These are phyloP conservation scores for Drosophila parthenogenetica DNA, from an alignment of 2,888 invertebrate genomes.

Conservation along the genomic window DNA sequence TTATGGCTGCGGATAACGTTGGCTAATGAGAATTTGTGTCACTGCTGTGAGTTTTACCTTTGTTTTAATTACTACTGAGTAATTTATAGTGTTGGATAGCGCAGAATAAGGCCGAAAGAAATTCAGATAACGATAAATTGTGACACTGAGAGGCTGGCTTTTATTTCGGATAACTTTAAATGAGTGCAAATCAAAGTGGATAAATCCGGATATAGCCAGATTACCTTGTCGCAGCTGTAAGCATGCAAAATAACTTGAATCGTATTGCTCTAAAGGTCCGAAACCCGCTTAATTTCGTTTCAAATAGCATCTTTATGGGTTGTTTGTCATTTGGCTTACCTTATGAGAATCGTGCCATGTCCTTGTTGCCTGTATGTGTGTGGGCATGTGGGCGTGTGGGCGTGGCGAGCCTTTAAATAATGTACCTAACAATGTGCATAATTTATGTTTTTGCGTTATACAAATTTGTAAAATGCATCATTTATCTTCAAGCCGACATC, in stretches of 20 bases:
- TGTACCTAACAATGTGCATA: slow-evolving; percentile 56
- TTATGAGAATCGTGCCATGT: slow-evolving; percentile 9
- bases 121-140: neutral
- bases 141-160: neutral
- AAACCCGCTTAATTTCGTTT: slow-evolving; percentile 30
- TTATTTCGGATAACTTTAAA: neutral
- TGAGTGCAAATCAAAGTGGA: neutral
- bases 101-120: neutral
- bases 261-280: neutral
- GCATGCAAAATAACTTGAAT: neutral
- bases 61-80: neutral
- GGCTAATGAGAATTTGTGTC: neutral
- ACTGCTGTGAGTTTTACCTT: neutral
- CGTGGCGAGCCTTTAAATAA: slow-evolving; percentile 38
- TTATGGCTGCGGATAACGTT: slow-evolving; percentile 5
- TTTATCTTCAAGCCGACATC: slow-evolving; percentile 66
- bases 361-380: slow-evolving; percentile 4
- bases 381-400: slow-evolving; percentile 41
- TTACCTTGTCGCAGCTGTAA: neutral
- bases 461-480: slow-evolving; percentile 75
- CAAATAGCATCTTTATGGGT: slow-evolving; percentile 25
- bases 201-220: neutral
- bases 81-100: neutral
- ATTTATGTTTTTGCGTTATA: slow-evolving; percentile 74
- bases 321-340: slow-evolving; percentile 36